phyloP scores from a whole-genome alignment of 2,888 invertebrate genomes.

The Lacanobia oleracea region DNA sequence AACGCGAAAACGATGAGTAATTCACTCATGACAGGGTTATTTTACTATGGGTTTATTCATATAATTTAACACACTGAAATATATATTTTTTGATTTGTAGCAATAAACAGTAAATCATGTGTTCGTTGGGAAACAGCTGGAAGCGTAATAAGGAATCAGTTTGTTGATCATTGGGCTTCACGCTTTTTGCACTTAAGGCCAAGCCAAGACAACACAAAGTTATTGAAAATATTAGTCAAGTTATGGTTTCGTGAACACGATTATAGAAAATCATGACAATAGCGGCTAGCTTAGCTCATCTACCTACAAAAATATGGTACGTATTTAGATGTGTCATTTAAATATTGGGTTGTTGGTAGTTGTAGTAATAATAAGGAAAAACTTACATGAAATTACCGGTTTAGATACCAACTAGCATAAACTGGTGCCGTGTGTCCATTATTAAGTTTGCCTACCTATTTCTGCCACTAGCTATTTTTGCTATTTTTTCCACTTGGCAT shows the following conservation, averaged over 20 bases:
- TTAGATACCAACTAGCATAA: constrained; percentile 1
- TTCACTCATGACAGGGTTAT: constrained; percentile 71
- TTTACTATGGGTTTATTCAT: constrained; percentile 14
- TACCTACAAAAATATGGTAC: neutral
- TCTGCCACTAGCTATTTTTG: too few species aligned
- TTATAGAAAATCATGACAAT: constrained; percentile 47
- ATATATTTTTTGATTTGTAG: constrained; percentile 50
- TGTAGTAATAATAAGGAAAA: constrained; percentile 16
- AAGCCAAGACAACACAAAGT: constrained; percentile 70
- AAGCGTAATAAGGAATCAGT: constrained; percentile 76
- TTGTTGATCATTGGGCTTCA: constrained; percentile 75
- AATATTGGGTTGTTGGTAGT: neutral
- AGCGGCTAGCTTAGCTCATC: constrained; percentile 10
- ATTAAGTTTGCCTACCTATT: neutral
- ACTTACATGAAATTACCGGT: constrained; percentile 14
- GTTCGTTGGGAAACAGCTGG: constrained; percentile 76
- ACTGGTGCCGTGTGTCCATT: constrained; percentile 11
- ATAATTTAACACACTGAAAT: constrained; percentile 18
- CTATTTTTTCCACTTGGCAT: too few species aligned
- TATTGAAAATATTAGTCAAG: constrained; percentile 13
- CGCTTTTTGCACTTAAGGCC: constrained; percentile 81
- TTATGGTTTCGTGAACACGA: constrained; percentile 56
- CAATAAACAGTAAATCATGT: constrained; percentile 66
- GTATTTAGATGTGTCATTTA: neutral
- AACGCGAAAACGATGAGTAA: constrained; percentile 73